Conservation (phyloP, 2,113 vertebrate genomes). For the Pogonocichla stellata region DNA sequence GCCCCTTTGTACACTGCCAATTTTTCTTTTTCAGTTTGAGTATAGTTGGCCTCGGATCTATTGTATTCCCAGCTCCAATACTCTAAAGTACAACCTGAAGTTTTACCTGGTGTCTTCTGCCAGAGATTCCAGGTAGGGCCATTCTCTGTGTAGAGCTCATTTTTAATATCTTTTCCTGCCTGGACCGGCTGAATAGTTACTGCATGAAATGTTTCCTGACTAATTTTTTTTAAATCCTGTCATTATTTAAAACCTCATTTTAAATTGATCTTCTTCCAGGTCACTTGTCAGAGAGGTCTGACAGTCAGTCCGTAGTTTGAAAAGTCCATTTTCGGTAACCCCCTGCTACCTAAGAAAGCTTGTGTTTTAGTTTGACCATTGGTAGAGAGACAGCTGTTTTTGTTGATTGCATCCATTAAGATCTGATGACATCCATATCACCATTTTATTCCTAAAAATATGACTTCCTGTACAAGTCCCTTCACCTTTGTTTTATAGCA, state of each 20-base stretch:
- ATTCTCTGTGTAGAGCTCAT: neutral
- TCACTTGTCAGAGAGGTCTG: neutral
- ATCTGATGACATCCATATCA: neutral
- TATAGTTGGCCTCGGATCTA: neutral
- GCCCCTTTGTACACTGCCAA: neutral
- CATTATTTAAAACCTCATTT: neutral
- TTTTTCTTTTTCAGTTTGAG: neutral
- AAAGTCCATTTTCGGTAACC: neutral
- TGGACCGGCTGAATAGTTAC: neutral
- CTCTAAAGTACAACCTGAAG: neutral
- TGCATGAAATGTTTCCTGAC: neutral
- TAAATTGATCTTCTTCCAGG: neutral
- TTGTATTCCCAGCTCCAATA: neutral
- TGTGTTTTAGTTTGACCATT: neutral
- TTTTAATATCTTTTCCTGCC: neutral
- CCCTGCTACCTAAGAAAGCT: neutral
- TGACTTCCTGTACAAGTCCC: no score
- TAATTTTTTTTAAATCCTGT: neutral
- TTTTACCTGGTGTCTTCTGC: neutral
- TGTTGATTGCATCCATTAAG: neutral
- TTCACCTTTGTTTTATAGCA: neutral
- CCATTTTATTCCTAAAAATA: neutral
- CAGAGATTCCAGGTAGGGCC: neutral
- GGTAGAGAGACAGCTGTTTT: neutral
- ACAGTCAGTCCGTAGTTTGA: neutral